Evolutionary conservation across 2,888 invertebrate species (phyloP), one percentile per base, ranked within the genome.

Genomic region (Panorpa germanica): DNA sequence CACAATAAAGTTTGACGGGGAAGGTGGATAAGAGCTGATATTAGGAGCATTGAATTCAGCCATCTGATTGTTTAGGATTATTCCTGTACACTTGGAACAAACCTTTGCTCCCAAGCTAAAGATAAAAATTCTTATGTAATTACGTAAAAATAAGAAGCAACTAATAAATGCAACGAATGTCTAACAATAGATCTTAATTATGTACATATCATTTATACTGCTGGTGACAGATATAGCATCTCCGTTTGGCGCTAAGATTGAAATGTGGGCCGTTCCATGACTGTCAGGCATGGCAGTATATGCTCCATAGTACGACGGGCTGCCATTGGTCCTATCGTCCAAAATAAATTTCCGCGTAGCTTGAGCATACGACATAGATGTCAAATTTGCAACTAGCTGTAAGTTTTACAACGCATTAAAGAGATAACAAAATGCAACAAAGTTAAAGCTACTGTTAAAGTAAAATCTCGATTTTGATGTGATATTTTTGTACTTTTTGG

Each of bases 241-340:
- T 11, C 93, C 95, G 46, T 85, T 74, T 0, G 74, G 68, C 4
- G 75, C 75, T 19, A 93, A 41, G 4, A 91, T 71, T 1, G 77
- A 71, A n/a, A 90, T 61, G 44, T 95, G 90, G 0, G 90, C 77
- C 0, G 95, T 95, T 31, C 95, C 93, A 45, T 80, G 76, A 50
- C 81, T 77, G 31, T 78, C 69, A 0, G 57, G 52, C 33, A 63
- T 58, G 13, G 57, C 56, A 40, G 63, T 65, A 11, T 66, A 52
- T 0, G 74, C 76, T 0, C 80, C 82, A 45, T 88, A 86, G 49
- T 81, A 69, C 11, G 42, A 41, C 39, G 69, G 65, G 46, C 77
- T 65, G 23, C 65, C 55, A 44, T 48, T 69, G 0, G 81, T 80
- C 20, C 43, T 35, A 35, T 48, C 39, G 33, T 61, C 66, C 2